phyloP scores from a whole-genome alignment of 2,113 vertebrate species.

The Cryptotis parvus region DNA sequence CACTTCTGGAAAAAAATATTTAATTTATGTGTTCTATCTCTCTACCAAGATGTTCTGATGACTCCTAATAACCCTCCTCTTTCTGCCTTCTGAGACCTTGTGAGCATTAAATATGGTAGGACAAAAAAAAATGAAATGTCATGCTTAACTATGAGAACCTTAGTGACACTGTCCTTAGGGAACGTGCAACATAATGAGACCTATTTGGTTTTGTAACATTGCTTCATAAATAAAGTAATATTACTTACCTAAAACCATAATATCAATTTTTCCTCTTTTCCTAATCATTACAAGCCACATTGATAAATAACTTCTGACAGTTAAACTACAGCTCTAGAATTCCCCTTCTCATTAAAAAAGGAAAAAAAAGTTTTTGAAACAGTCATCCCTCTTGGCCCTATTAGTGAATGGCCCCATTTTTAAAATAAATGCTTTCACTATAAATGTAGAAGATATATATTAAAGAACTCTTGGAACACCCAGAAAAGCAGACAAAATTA shows the following conservation, averaged over 20 bases:
- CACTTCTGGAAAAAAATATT: neutral
- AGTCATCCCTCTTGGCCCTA: neutral
- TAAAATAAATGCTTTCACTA: conserved; percentile 54
- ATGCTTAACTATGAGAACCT: neutral
- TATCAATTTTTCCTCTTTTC: conserved; percentile 11
- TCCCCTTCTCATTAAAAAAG: conserved; percentile 54
- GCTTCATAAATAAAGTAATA: neutral
- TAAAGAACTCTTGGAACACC: conserved; percentile 52
- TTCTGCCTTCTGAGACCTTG: neutral
- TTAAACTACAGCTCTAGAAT: conserved; percentile 48
- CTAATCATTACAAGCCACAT: conserved; percentile 28
- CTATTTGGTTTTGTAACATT: neutral
- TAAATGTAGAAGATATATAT: conserved; percentile 45
- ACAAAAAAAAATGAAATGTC: neutral
- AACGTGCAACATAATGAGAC: neutral
- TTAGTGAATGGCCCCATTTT: conserved; percentile 33
- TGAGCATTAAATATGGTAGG: neutral
- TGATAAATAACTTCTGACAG: conserved; percentile 58
- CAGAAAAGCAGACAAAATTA: neutral
- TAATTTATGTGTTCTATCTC: neutral
- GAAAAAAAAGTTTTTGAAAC: conserved; percentile 34
- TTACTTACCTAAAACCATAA: conserved; percentile 4
- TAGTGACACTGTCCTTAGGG: neutral
- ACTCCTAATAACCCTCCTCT: neutral
- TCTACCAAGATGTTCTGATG: neutral